Evolutionary conservation across 2,797 vertebrate species (phyloP).

Genomic region (Pseudocheirus occidentalis): DNA sequence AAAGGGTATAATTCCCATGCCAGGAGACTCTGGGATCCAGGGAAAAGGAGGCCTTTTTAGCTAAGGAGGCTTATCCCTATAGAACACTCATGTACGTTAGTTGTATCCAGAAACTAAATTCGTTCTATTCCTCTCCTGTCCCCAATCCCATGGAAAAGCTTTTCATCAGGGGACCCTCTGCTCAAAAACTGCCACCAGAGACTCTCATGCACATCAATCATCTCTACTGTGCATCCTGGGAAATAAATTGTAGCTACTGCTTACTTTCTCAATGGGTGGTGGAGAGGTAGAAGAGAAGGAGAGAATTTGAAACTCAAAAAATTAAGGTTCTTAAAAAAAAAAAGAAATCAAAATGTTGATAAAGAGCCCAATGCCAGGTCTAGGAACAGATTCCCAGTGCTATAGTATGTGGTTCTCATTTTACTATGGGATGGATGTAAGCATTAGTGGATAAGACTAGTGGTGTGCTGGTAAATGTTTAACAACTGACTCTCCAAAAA

Average conservation of each 20-base stretch:
- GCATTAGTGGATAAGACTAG: background rate
- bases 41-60: conserved; percentile 31
- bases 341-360: background rate
- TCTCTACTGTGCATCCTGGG: background rate
- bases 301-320: background rate
- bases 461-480: background rate
- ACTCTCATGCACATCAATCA: background rate
- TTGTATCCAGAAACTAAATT: background rate
- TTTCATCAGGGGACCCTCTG: background rate
- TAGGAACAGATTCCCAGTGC: background rate
- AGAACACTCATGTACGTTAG: background rate
- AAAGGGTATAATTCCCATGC: conserved; percentile 64
- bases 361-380: background rate
- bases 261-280: background rate
- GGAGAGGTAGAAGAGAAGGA: background rate
- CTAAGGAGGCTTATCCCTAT: accelerated
- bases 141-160: background rate
- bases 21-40: conserved; percentile 60
- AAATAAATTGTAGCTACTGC: background rate
- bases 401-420: background rate
- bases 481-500: background rate
- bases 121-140: background rate
- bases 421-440: background rate
- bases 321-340: background rate
- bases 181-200: background rate